These are phyloP conservation scores for Caradrina clavipalpis DNA, from an alignment of 2,888 invertebrate genomes.

Conservation along the genomic window DNA sequence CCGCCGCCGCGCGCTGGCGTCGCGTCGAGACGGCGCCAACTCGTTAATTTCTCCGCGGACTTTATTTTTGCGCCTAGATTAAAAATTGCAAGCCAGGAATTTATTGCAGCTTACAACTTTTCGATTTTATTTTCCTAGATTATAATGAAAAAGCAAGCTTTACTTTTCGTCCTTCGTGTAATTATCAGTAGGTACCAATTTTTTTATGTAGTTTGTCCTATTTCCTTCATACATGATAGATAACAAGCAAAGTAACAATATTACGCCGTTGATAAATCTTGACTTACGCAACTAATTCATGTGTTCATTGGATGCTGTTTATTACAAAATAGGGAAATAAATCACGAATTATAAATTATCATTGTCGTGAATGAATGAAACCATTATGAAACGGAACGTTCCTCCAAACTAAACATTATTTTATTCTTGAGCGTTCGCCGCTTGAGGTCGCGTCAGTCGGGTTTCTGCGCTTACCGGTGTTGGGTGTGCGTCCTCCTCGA, in stretches of 20 bases:
- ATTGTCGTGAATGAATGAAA: slow-evolving; percentile 67
- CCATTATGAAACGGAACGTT: slow-evolving; percentile 73
- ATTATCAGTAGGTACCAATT: rapidly evolving
- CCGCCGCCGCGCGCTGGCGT: slow-evolving; percentile 69
- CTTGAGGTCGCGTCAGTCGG: slow-evolving; percentile 85
- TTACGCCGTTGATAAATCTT: not conserved
- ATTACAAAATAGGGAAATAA: slow-evolving; percentile 32
- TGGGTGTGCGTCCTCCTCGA: slow-evolving; percentile 80
- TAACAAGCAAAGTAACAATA: not conserved
- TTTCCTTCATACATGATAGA: not conserved
- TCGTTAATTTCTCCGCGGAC: slow-evolving; percentile 53
- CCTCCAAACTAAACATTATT: slow-evolving; percentile 70
- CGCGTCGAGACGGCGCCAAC: slow-evolving; percentile 74
- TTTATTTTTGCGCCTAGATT: slow-evolving; percentile 38
- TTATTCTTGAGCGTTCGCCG: slow-evolving; percentile 70
- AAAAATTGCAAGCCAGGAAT: slow-evolving; percentile 26
- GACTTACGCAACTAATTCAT: slow-evolving; percentile 2
- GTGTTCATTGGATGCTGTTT: not conserved
- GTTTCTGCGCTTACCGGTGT: slow-evolving; percentile 87
- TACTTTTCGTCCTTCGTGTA: not conserved
- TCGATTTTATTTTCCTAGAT: not conserved
- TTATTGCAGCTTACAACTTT: not conserved
- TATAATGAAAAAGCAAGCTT: no score
- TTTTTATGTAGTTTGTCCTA: not conserved
- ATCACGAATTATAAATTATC: slow-evolving; percentile 22